Conservation (phyloP, 2,888 invertebrate species). For the Patella caerulea region DNA sequence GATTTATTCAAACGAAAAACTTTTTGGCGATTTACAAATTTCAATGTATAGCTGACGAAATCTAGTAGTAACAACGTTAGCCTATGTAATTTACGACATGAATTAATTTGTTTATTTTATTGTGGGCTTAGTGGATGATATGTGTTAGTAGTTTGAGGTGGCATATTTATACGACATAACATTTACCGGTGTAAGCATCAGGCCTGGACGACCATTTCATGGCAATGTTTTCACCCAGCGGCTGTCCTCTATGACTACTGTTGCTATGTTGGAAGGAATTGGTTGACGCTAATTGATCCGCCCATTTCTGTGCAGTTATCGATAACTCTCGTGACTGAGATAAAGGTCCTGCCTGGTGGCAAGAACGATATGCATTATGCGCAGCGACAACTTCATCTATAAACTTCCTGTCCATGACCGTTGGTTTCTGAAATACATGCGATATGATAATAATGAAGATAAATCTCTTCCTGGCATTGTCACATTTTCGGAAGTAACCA, state of each 20-base stretch:
- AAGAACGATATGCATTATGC: conserved; percentile 62
- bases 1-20: too few relatives aligned
- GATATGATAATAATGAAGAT: not conserved
- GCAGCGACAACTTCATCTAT: conserved; percentile 57
- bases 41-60: too few relatives aligned
- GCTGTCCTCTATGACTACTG: conserved; percentile 83
- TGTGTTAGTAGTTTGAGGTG: not conserved
- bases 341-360: conserved; percentile 65
- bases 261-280: conserved; percentile 83
- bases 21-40: too few relatives aligned
- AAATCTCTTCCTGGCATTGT: too few relatives aligned
- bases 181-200: conserved; percentile 57
- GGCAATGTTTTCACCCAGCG: conserved; percentile 66
- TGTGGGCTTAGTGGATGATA: too few relatives aligned
- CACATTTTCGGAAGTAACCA: too few relatives aligned
- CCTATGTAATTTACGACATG: too few relatives aligned
- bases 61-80: too few relatives aligned
- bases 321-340: conserved; percentile 63
- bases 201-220: conserved; percentile 61
- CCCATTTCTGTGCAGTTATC: conserved; percentile 81
- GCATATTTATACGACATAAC: not conserved
- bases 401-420: conserved; percentile 50
- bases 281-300: conserved; percentile 86
- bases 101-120: too few relatives aligned
- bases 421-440: conserved; percentile 31